Conservation (phyloP, 2,888 invertebrate genomes). For the Ophion costatus region DNA sequence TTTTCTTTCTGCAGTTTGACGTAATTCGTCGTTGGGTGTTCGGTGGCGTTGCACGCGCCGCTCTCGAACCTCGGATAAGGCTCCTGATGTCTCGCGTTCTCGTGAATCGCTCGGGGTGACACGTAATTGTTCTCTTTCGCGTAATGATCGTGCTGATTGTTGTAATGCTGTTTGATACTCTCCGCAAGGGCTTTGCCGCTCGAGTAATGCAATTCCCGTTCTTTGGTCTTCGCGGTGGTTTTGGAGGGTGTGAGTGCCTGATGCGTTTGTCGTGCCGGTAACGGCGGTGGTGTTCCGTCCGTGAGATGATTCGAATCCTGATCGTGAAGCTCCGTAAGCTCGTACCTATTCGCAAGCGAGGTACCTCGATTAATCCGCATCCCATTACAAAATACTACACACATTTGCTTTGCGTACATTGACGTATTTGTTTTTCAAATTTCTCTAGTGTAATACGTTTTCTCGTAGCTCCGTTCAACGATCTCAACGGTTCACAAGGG, state of each 20-base stretch:
- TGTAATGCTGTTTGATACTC: conserved; percentile 74
- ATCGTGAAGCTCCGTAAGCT: conserved; percentile 84
- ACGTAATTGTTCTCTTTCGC: conserved; percentile 80
- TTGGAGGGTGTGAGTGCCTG: conserved; percentile 76
- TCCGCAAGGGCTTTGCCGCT: conserved; percentile 73
- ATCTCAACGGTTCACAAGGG: conserved; percentile 62
- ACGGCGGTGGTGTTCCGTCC: conserved; percentile 85
- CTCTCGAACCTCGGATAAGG: conserved; percentile 82
- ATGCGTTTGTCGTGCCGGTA: conserved; percentile 84
- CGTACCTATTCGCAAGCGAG: conserved; percentile 81
- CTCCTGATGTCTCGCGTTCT: conserved; percentile 75
- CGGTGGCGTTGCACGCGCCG: conserved; percentile 77
- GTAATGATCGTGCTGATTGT: conserved; percentile 75
- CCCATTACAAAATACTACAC: conserved; percentile 31
- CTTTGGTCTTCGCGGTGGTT: conserved; percentile 74
- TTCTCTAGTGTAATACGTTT: conserved; percentile 19
- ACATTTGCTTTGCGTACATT: conserved; percentile 6
- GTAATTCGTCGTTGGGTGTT: conserved; percentile 75
- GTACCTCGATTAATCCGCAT: conserved; percentile 51
- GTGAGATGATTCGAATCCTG: conserved; percentile 78
- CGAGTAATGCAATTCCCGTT: conserved; percentile 78
- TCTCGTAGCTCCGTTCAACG: conserved; percentile 64
- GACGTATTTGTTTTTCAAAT: neutral
- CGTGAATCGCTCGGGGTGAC: conserved; percentile 78
- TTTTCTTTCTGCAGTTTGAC: conserved; percentile 81